Base-by-base conservation (phyloP, 23 tunicate genomes). In the Halocynthia aurantium region DNA sequence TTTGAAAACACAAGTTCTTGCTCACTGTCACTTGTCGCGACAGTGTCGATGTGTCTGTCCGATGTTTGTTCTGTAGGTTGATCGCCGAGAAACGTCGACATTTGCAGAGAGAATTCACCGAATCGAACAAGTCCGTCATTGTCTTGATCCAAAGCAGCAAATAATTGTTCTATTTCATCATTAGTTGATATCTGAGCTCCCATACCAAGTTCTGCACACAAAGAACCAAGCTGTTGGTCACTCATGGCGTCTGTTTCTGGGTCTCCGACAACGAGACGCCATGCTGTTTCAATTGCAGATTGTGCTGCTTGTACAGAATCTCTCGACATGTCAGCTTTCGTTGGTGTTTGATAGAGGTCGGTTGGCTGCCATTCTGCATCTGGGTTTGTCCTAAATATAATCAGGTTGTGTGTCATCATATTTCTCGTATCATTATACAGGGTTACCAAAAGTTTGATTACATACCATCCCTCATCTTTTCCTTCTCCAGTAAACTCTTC, bases 401-500 rank as follows among this genome's bases (percentile, higher is more conserved):
- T 31, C 44, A 31, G 44, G 44, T 31, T 31, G 44, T 31, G 44
- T 31, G 44, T 31, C 44, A 31, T 31, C 4, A 31, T 31, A 31
- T 31, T 0, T 1, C 44, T n/a, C n/a, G n/a, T n/a, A 4, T 31
- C 4, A 31, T 31, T 31, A 4, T 1, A 31, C 44, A 31, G 44
- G 44, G 4, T 0, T 31, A n/a, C n/a, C n/a, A 31, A 31, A 31
- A 31, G 44, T 31, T 31, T 31, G 2, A 31, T 31, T 31, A 31
- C 44, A 54, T 74, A 74, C 78, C 78, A 74, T 13, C 55, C 50
- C 6, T 74, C 78, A 10, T 74, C 78, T 53, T 74, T 54, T 20
- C 78, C 78, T 11, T 74, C 62, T 15, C 78, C 78, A 0, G 64
- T 56, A 53, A 52, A 74, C 62, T 74, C 78, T 74, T 74, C 78